Percentiles rank a stretch among this genome's conserved stretches.
These are phyloP conservation scores for Nudaria mundana DNA, from an alignment of 2,888 invertebrate genomes.

Conservation along the genomic window DNA sequence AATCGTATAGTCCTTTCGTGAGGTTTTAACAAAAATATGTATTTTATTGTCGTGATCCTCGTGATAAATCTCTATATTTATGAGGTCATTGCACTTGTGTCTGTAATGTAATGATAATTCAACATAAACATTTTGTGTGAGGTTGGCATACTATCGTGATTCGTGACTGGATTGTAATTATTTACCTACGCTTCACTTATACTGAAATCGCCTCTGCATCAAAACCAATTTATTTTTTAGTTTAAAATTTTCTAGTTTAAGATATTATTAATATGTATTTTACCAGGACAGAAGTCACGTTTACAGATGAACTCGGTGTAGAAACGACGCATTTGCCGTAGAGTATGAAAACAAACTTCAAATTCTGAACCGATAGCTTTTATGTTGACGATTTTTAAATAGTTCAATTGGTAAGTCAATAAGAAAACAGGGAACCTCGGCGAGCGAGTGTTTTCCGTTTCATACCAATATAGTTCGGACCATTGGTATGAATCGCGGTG, in stretches of 20 bases:
- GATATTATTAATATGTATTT: neutral
- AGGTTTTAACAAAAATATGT: conserved; percentile 44
- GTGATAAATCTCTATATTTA: conserved; percentile 52
- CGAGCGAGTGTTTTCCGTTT: no score
- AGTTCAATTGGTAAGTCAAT: no score
- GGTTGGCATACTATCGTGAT: no score
- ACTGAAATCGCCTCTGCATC: neutral
- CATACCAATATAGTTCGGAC: no score
- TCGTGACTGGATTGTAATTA: conserved; percentile 32
- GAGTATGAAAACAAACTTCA: no score
- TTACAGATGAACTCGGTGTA: no score
- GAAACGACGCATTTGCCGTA: no score
- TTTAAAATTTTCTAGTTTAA: neutral
- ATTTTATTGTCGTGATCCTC: conserved; percentile 43
- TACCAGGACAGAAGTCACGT: neutral
- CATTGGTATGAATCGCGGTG: no score
- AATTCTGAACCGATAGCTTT: no score
- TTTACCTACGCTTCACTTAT: conserved; percentile 6
- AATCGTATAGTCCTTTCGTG: conserved; percentile 32
- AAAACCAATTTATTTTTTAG: neutral
- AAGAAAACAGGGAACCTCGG: no score
- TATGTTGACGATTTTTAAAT: no score
- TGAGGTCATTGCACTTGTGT: conserved; percentile 45
- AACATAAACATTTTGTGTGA: conserved; percentile 31
- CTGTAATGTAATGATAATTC: conserved; percentile 30